These are phyloP conservation scores for Intellagama lesueurii DNA, from an alignment of 2,797 vertebrate genomes.

Conservation along the genomic window DNA sequence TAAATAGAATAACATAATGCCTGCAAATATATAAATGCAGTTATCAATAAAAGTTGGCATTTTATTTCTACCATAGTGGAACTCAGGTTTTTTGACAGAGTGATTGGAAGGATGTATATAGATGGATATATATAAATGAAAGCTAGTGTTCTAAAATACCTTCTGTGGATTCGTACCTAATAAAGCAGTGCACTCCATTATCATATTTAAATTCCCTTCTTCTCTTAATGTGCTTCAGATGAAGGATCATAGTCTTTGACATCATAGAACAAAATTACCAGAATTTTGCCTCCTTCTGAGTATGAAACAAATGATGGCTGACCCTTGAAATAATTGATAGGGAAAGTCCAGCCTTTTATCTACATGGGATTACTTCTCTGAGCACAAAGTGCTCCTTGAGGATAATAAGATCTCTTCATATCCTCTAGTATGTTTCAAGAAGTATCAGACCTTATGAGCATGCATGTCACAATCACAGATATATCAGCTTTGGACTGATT, in stretches of 20 bases:
- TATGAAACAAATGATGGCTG: constrained; percentile 7
- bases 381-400: neutral
- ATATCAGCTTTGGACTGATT: neutral
- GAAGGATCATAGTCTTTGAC: neutral
- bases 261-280: neutral
- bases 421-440: constrained; percentile 12
- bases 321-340: constrained; percentile 18
- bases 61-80: too few species aligned
- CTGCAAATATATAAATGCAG: too few species aligned
- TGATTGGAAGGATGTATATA: neutral
- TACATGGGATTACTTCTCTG: neutral
- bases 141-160: neutral
- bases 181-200: neutral
- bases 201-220: neutral
- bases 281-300: neutral
- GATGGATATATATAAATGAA: neutral
- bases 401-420: constrained; percentile 3
- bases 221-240: neutral
- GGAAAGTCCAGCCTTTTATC: neutral
- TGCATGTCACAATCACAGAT: neutral
- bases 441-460: neutral
- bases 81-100: too few species aligned
- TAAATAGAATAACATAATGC: too few species aligned
- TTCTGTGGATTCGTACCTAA: neutral
- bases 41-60: neutral